Conservation (phyloP, 2,797 vertebrate genomes). For the Taenioides sp. region DNA sequence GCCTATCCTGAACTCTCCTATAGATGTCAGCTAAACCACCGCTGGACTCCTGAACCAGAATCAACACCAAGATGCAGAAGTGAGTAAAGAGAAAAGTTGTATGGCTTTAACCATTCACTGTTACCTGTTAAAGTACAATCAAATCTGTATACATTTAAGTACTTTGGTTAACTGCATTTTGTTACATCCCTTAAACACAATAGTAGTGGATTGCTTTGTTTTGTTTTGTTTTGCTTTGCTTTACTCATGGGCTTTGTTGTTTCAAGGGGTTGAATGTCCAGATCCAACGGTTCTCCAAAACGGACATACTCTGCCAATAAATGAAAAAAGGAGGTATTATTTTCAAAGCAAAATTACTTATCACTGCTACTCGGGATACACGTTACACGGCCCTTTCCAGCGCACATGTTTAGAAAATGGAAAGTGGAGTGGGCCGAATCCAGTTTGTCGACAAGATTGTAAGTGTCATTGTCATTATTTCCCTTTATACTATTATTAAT, state of each 20-base stretch:
- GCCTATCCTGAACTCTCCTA: slow-evolving; percentile 58
- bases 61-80: slow-evolving; percentile 54
- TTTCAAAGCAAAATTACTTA: slow-evolving; percentile 55
- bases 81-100: slow-evolving; percentile 44
- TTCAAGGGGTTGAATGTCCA: slow-evolving; percentile 67
- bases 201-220: too few species aligned
- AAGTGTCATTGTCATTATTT: slow-evolving; percentile 24
- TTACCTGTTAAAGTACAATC: too few species aligned
- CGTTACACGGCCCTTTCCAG: slow-evolving; percentile 48
- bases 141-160: too few species aligned
- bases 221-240: too few species aligned
- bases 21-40: slow-evolving; percentile 55
- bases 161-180: not conserved
- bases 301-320: slow-evolving; percentile 40
- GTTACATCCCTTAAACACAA: not conserved
- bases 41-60: slow-evolving; percentile 53
- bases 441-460: slow-evolving; percentile 70
- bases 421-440: slow-evolving; percentile 73
- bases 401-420: slow-evolving; percentile 66
- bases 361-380: slow-evolving; percentile 68
- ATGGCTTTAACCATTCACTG: too few species aligned
- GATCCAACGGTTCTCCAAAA: slow-evolving; percentile 59
- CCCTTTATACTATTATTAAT: not conserved
- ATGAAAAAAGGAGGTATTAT: slow-evolving; percentile 51
- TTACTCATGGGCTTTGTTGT: slow-evolving; percentile 13